Percentiles rank a stretch among this genome's conserved stretches.
These are phyloP conservation scores for Rhynchopsitta pachyrhyncha DNA, from an alignment of 2,113 vertebrate species.

Conservation along the genomic window DNA sequence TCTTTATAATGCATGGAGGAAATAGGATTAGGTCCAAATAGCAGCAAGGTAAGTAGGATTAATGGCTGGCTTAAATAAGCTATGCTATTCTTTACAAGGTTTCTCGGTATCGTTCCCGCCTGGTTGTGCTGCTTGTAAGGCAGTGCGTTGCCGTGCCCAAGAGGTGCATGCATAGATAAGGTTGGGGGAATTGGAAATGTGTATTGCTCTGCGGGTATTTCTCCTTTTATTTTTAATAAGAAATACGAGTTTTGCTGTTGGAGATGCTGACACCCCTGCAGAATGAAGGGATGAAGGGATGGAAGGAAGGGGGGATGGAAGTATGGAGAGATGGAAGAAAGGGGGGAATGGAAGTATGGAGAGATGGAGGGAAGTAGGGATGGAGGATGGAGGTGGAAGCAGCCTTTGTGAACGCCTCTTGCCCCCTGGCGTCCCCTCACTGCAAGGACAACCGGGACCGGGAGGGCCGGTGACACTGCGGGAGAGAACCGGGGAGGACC, in stretches of 20 bases:
- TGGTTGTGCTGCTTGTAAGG: constrained; percentile 18
- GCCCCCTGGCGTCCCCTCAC: constrained; percentile 76
- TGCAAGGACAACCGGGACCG: constrained; percentile 56
- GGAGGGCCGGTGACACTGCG: not conserved
- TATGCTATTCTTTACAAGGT: constrained; percentile 27
- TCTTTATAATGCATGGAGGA: constrained; percentile 54
- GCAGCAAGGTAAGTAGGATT: constrained; percentile 77
- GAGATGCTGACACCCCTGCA: not conserved
- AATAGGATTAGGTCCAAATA: constrained; percentile 74
- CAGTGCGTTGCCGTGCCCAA: constrained; percentile 28
- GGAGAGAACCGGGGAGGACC: not conserved
- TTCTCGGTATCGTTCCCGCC: constrained; percentile 35
- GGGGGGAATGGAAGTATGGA: not conserved
- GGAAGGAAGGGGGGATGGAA: not conserved
- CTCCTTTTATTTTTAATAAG: not conserved
- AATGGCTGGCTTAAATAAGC: constrained; percentile 51
- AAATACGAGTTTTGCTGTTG: not conserved
- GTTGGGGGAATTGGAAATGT: not conserved
- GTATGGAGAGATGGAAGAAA: not conserved
- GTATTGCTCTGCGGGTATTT: not conserved
- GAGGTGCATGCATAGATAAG: constrained; percentile 1
- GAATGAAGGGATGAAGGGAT: not conserved
- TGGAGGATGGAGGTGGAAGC: not conserved
- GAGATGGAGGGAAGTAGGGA: not conserved
- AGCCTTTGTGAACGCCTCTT: constrained; percentile 68